Evolutionary conservation across 2,888 invertebrate genomes (phyloP).

Genomic region (Noctua janthina): DNA sequence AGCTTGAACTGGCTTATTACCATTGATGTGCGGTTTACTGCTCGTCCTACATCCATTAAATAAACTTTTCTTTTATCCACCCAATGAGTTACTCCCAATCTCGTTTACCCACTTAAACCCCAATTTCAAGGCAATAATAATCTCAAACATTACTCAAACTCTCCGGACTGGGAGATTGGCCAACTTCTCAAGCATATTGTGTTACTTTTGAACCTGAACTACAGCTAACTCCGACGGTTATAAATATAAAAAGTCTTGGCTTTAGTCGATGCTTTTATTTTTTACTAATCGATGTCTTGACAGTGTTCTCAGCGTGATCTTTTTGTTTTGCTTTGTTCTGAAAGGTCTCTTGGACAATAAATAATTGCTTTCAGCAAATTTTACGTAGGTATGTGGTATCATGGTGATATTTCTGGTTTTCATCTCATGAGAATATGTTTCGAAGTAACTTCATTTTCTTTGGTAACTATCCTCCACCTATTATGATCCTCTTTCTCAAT

Average conservation of each 20-base stretch:
- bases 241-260: conserved; percentile 65
- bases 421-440: neutral
- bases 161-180: conserved; percentile 54
- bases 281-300: conserved; percentile 65
- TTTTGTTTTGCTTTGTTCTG: conserved; percentile 26
- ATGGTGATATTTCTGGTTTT: neutral
- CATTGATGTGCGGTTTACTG: neutral
- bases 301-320: conserved; percentile 57
- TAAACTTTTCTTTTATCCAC: neutral
- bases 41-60: neutral
- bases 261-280: conserved; percentile 53
- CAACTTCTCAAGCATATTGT: conserved; percentile 51
- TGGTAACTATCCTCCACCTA: neutral
- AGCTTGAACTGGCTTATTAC: neutral
- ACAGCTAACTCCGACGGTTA: conserved; percentile 53
- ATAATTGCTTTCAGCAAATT: neutral
- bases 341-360: conserved; percentile 12
- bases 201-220: conserved; percentile 69
- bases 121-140: conserved; percentile 55
- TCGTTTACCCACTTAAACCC: conserved; percentile 22
- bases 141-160: conserved; percentile 43
- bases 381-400: neutral
- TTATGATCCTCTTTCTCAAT: neutral
- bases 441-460: too few species aligned
- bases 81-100: neutral